Base-by-base conservation (phyloP, 2,888 invertebrate species). In the Diloba caeruleocephala region DNA sequence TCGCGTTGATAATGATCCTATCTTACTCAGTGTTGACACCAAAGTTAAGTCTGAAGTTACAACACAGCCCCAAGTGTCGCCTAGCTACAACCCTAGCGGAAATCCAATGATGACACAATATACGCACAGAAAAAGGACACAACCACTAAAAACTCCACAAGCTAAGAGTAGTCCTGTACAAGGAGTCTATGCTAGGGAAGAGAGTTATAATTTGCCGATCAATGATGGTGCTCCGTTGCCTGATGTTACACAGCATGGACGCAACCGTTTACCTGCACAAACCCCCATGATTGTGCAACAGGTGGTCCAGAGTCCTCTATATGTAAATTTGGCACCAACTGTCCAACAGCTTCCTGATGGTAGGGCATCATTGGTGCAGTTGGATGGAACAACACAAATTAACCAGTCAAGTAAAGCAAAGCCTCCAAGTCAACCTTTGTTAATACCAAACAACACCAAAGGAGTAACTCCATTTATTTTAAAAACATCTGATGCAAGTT, bases 51-150 rank as follows among this genome's bases (percentile, higher is more conserved):
- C 71, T 2, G 87, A 88, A 66, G 64, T 74, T 60, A 71, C 79
- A 62, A 71, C 82, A 56, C 80, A 82, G 44, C 80, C 88, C 13
- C 88, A 89, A 71, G 63, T 78, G 17, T 88, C 90, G 1, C 88
- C 90, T 3, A 82, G 83, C 59, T 85, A 77, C 56, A 85, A 79
- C 32, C 76, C 78, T 32, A 76, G 72, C 31, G 88, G 91, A 9
- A 92, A 93, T 69, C 92, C 92, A 5, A 71, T 92, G 48, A 82
- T 93, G 38, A 88, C 91, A 4, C 92, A 92, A 64, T 87, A 88
- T 58, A 80, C 86, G 7, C 83, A 88, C 39, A 83, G 75, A 44
- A 66, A 77, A 5, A 85, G 82, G 19, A 25, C 60, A 34, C 43
- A 50, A 7, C 42, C 60, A 12, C 50, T 54, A 55, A 59, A 57